Percentiles rank a stretch among this genome's conserved stretches.
These are phyloP conservation scores for Knipowitschia caucasica DNA, from an alignment of 2,797 vertebrate species.

Conservation along the genomic window DNA sequence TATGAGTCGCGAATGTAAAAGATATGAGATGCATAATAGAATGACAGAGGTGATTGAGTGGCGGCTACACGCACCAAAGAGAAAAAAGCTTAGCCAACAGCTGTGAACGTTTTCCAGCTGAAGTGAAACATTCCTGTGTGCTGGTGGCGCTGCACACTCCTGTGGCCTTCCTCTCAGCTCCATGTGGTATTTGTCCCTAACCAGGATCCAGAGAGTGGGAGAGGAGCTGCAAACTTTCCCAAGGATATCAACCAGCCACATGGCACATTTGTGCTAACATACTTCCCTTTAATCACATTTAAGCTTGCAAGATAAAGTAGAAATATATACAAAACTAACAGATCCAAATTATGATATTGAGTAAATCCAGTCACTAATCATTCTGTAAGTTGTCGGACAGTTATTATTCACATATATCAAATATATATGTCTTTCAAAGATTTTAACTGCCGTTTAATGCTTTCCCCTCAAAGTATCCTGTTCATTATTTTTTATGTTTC, in stretches of 20 bases:
- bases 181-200: constrained; percentile 83
- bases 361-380: not conserved
- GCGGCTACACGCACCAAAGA: constrained; percentile 40
- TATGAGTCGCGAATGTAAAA: not conserved
- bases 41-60: constrained; percentile 37
- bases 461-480: constrained; percentile 9
- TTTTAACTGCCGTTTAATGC: not conserved
- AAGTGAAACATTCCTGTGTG: constrained; percentile 78
- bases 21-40: constrained; percentile 27
- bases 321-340: not conserved
- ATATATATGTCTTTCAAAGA: not conserved
- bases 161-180: constrained; percentile 76
- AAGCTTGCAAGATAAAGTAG: not conserved
- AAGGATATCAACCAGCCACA: constrained; percentile 78
- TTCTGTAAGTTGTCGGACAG: not conserved
- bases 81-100: constrained; percentile 65
- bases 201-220: constrained; percentile 74
- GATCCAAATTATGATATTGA: not conserved
- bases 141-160: constrained; percentile 65
- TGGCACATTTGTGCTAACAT: constrained; percentile 54
- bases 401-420: not conserved
- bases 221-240: constrained; percentile 82
- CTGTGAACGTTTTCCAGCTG: constrained; percentile 77
- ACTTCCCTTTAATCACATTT: constrained; percentile 42
- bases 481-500: not conserved